Evolutionary conservation across 1,140 invertebrate genomes (phyloP).

Genomic region (Drosophila pruinosa): DNA sequence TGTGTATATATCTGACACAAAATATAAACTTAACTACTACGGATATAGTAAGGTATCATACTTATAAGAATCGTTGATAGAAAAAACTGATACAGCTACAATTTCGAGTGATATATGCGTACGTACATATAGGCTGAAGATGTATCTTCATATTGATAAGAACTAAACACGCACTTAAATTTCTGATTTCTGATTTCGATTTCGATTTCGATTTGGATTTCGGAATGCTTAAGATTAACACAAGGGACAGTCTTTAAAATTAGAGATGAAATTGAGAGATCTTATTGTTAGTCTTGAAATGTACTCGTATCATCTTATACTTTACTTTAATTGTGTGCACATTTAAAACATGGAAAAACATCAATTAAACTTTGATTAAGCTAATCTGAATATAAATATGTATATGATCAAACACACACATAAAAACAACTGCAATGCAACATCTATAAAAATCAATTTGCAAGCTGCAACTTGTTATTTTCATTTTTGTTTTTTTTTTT

Average conservation of each 20-base stretch:
- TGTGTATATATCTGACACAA: slow-evolving; percentile 60
- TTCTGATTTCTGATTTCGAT: no score
- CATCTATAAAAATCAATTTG: slow-evolving; percentile 54
- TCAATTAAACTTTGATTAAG: slow-evolving; percentile 24
- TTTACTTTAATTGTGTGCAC: slow-evolving; percentile 47
- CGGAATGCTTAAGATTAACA: slow-evolving; percentile 66
- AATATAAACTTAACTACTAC: slow-evolving; percentile 68
- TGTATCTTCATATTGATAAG: slow-evolving; percentile 13
- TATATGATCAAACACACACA: slow-evolving; percentile 19
- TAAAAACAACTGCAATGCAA: slow-evolving; percentile 49
- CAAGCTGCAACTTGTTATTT: slow-evolving; percentile 37
- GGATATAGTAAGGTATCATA: slow-evolving; percentile 41
- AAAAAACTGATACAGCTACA: slow-evolving; percentile 57
- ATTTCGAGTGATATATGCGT: slow-evolving; percentile 16
- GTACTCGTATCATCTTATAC: slow-evolving; percentile 22
- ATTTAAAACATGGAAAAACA: slow-evolving; percentile 38
- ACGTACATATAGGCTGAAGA: slow-evolving; percentile 25
- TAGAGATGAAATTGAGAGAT: slow-evolving; percentile 62
- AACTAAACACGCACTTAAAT: slow-evolving; percentile 41
- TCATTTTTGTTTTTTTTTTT: slow-evolving; percentile 7
- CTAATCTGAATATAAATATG: slow-evolving; percentile 8
- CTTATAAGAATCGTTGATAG: slow-evolving; percentile 45
- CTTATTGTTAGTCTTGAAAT: slow-evolving; percentile 46
- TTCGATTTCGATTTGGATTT: no score
- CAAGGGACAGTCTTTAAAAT: slow-evolving; percentile 76